A percentile compares a stretch with the other conserved stretches of the same genome.
Evolutionary conservation across 2,113 vertebrate genomes (phyloP).

Genomic region (Hepsetus odoe): DNA sequence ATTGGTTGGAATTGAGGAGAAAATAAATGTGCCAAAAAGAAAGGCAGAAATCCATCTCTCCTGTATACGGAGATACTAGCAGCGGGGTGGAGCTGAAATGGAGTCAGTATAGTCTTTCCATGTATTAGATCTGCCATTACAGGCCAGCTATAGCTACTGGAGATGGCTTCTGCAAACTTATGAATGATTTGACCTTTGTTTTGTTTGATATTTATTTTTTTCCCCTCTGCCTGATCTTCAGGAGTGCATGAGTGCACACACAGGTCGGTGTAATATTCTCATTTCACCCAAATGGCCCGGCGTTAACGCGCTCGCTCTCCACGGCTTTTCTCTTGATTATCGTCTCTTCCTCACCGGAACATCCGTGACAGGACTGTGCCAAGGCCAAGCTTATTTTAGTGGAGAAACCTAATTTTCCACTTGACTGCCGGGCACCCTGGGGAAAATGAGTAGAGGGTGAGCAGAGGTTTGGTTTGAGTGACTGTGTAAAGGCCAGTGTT

Average conservation of each 20-base stretch:
- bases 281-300: constrained; percentile 32
- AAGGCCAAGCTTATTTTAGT: constrained; percentile 54
- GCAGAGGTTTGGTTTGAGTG: constrained; percentile 42
- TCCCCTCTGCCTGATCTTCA: constrained; percentile 1
- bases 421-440: constrained; percentile 45
- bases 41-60: constrained; percentile 33
- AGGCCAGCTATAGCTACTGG: not conserved
- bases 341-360: constrained; percentile 41
- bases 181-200: constrained; percentile 56
- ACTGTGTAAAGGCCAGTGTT: constrained; percentile 18
- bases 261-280: constrained; percentile 46
- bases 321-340: constrained; percentile 46
- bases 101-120: constrained; percentile 30
- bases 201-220: constrained; percentile 12
- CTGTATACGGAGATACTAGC: constrained; percentile 23
- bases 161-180: constrained; percentile 40
- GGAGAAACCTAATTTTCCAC: constrained; percentile 61
- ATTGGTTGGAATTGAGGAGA: not conserved
- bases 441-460: constrained; percentile 50
- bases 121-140: constrained; percentile 22
- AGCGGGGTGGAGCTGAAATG: constrained; percentile 32
- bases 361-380: constrained; percentile 46
- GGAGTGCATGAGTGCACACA: constrained; percentile 7
- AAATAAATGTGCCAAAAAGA: not conserved
- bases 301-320: constrained; percentile 18